Percentiles rank a stretch among this genome's conserved stretches.
Conservation (phyloP, 2,113 vertebrate genomes). For the Scopus umbretta region DNA sequence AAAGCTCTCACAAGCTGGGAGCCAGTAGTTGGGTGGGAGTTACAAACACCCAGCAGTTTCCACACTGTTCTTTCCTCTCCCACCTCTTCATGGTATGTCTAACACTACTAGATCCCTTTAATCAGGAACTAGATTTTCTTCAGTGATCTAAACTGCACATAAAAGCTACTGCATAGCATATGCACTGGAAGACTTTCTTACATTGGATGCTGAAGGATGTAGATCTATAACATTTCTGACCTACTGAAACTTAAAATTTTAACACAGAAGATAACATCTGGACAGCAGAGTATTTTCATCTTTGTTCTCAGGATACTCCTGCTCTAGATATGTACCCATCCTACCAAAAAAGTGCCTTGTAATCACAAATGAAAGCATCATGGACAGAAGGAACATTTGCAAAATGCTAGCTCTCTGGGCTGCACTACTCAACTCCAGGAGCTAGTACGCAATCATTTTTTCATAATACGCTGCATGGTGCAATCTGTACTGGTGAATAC, state of each 20-base stretch:
- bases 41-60: not conserved
- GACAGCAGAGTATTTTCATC: not conserved
- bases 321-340: not conserved
- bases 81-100: not conserved
- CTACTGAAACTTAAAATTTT: not conserved
- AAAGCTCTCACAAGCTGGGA: not conserved
- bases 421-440: not conserved
- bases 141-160: not conserved
- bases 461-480: not conserved
- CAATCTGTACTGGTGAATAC: not conserved
- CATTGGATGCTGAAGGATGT: not conserved
- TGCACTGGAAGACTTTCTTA: not conserved
- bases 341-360: not conserved
- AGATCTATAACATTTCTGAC: not conserved
- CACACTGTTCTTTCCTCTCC: not conserved
- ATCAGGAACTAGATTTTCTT: not conserved
- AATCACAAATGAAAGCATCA: not conserved
- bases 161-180: not conserved
- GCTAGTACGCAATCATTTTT: not conserved
- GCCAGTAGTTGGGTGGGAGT: not conserved
- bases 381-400: not conserved
- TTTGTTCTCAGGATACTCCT: not conserved
- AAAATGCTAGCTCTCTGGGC: not conserved
- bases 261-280: not conserved
- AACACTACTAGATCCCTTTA: not conserved